A percentile compares a stretch with the other conserved stretches of the same genome.
Conservation (phyloP, 2,113 vertebrate genomes). For the Callaeas wilsoni region DNA sequence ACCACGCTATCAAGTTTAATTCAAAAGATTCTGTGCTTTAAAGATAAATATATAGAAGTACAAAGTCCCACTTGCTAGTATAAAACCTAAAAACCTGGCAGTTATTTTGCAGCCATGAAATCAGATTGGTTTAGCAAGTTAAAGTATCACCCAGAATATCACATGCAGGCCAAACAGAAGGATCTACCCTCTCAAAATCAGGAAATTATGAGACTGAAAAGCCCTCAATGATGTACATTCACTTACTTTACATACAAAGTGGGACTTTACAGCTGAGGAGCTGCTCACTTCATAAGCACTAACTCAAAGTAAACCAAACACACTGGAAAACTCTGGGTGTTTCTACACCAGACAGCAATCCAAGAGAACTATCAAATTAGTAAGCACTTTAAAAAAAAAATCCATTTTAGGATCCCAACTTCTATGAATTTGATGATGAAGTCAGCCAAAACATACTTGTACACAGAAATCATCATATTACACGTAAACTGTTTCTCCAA, state of each 20-base stretch:
- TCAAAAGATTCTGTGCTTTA: not conserved
- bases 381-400: not conserved
- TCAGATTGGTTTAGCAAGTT: not conserved
- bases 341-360: not conserved
- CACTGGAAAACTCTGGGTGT: not conserved
- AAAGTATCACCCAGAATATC: not conserved
- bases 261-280: not conserved
- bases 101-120: not conserved
- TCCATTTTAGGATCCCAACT: not conserved
- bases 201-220: not conserved
- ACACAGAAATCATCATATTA: not conserved
- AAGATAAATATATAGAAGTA: not conserved
- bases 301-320: not conserved
- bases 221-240: not conserved
- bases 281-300: not conserved
- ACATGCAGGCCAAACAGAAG: not conserved
- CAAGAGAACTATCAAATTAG: not conserved
- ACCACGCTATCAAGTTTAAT: not conserved
- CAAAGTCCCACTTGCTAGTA: not conserved
- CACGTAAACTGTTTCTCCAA: not conserved
- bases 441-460: not conserved
- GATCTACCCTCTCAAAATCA: not conserved
- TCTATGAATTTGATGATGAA: not conserved
- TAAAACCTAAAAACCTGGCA: not conserved
- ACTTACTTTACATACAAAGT: not conserved